Evolutionary conservation across 2,797 vertebrate species (phyloP).

Genomic region (Pelochelys cantorii): DNA sequence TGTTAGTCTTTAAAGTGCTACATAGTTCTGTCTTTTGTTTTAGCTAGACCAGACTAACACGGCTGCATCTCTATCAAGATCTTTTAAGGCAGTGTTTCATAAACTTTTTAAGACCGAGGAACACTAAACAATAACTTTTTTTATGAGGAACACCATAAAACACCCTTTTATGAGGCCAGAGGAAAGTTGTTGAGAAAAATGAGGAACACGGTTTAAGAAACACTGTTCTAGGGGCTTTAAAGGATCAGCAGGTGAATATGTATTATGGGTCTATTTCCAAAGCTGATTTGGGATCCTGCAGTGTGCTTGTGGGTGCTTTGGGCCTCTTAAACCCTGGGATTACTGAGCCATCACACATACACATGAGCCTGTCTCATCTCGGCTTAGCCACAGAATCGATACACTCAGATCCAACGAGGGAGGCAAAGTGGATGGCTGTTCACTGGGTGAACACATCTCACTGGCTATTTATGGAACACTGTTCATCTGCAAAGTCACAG

Average conservation of each 20-base stretch:
- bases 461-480: fast-evolving
- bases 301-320: constrained; percentile 20
- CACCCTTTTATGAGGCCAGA: too few species aligned
- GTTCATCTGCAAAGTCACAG: background rate
- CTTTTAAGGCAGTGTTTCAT: background rate
- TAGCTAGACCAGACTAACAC: too few species aligned
- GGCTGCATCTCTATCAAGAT: too few species aligned
- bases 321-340: constrained; percentile 32
- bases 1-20: too few species aligned
- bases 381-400: background rate
- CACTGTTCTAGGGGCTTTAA: background rate
- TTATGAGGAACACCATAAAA: too few species aligned
- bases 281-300: constrained; percentile 34
- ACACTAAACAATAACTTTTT: too few species aligned
- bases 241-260: constrained; percentile 35
- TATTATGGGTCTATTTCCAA: constrained; percentile 58
- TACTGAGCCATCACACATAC: constrained; percentile 16
- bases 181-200: too few species aligned
- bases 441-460: fast-evolving
- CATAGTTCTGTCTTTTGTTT: too few species aligned
- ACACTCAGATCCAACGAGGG: fast-evolving
- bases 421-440: background rate
- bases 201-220: too few species aligned
- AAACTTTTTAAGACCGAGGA: too few species aligned
- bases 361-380: background rate